Evolutionary conservation across 2,113 vertebrate genomes (phyloP).

Genomic region (Hippopotamus amphibius): DNA sequence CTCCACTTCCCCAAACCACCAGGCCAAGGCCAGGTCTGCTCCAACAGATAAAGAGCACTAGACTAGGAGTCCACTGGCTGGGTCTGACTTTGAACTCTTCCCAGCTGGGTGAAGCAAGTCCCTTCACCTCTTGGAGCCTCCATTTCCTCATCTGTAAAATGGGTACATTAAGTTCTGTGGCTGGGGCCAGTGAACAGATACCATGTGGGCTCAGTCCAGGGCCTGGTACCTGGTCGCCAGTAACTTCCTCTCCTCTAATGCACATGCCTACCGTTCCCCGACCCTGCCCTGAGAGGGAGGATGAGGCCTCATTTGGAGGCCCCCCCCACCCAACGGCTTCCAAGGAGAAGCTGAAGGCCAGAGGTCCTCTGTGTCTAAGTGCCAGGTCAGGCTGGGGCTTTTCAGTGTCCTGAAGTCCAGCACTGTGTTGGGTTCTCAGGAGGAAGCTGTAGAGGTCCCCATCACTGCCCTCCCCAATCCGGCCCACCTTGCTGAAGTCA

Average conservation of each 20-base stretch:
- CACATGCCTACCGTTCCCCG: background rate
- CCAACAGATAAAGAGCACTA: background rate
- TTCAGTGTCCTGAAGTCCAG: rapidly evolving
- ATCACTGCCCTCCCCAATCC: background rate
- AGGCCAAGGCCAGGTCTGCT: background rate
- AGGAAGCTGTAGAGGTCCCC: background rate
- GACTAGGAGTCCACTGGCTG: background rate
- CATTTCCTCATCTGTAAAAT: background rate
- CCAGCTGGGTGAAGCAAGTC: too few species aligned
- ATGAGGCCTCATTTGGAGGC: background rate
- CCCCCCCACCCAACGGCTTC: background rate
- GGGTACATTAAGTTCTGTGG: background rate
- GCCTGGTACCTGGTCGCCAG: background rate
- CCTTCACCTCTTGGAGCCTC: background rate
- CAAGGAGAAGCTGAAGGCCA: background rate
- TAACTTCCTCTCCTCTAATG: background rate
- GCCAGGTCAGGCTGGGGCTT: background rate
- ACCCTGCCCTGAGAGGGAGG: background rate
- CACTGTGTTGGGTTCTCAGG: rapidly evolving
- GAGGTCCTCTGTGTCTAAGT: background rate
- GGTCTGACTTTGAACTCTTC: background rate
- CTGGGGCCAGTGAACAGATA: background rate
- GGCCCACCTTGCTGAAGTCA: background rate
- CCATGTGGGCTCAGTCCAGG: rapidly evolving
- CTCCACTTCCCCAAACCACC: background rate